These are phyloP conservation scores for fruit fly (Drosophila melanogaster) DNA, from an alignment of 1,140 invertebrate species.

Conservation along the genomic window Release_6_plus_ISO1_MT NC_004354.4:18861501-18862000, in stretches of 20 bases:
- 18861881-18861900: conserved; percentile 22
- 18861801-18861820: background rate
- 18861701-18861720: conserved; percentile 1
- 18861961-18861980: background rate
- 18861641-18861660: background rate
- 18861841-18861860: conserved; percentile 9
- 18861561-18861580: conserved; percentile 15
- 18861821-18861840: conserved; percentile 1
- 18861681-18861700: background rate
- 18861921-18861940: conserved; percentile 1
- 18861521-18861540: background rate
- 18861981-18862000: background rate
- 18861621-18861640: conserved; percentile 7
- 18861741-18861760: background rate
- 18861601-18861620: conserved; percentile 2
- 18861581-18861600: conserved; percentile 5
- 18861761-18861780: conserved; percentile 3
- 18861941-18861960: conserved; percentile 23
- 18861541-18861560: too few relatives aligned
- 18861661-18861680: background rate
- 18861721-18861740: background rate
- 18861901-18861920: conserved; percentile 8
- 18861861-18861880: conserved; percentile 59
- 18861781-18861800: background rate
- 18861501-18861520: background rate